Percentiles rank a stretch among this genome's conserved stretches.
These are phyloP conservation scores for Tenthredo mesomela DNA, from an alignment of 2,888 invertebrate species.

Conservation along the genomic window DNA sequence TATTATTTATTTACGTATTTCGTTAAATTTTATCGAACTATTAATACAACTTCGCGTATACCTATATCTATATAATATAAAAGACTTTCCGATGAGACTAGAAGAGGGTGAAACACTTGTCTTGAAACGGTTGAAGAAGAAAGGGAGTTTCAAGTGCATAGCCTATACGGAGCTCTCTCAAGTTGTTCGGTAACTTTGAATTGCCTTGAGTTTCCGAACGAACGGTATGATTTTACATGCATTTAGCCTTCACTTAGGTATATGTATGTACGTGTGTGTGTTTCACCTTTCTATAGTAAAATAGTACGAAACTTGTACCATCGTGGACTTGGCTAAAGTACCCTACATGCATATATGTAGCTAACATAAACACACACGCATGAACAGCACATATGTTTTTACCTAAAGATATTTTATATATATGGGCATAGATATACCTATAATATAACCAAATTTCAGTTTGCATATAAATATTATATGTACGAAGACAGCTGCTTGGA, in stretches of 20 bases:
- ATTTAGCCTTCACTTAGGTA: constrained; percentile 17
- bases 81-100: not conserved
- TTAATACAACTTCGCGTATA: not conserved
- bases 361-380: not conserved
- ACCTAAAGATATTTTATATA: not conserved
- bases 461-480: not conserved
- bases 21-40: not conserved
- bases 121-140: constrained; percentile 44
- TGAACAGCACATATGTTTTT: not conserved
- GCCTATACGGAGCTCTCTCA: not conserved
- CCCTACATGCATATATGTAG: not conserved
- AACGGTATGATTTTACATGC: constrained; percentile 13
- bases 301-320: not conserved
- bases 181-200: constrained; percentile 40
- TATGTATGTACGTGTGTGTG: not conserved
- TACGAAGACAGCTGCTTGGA: not conserved
- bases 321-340: constrained; percentile 8
- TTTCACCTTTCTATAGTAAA: not conserved
- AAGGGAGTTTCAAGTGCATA: constrained; percentile 45
- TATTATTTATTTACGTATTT: not conserved
- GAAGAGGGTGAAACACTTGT: constrained; percentile 45
- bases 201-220: constrained; percentile 26
- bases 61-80: not conserved
- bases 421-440: not conserved
- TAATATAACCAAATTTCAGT: not conserved